A percentile compares a stretch with the other conserved stretches of the same genome.
Evolutionary conservation across 1,140 invertebrate genomes (phyloP).

Genomic region (Drosophila sturtevanti): DNA sequence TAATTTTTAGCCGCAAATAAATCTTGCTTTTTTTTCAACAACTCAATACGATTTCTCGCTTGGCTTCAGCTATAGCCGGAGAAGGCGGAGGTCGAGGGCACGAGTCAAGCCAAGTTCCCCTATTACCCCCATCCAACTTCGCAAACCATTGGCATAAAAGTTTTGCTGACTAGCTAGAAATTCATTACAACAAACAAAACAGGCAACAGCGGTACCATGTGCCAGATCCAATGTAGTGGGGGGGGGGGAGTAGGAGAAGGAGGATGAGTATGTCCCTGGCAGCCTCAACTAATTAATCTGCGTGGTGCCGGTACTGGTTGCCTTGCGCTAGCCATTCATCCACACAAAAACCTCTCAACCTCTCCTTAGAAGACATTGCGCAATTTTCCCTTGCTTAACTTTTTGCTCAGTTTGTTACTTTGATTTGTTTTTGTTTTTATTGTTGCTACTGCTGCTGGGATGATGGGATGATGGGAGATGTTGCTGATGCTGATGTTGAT

Average conservation of each 20-base stretch:
- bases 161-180: constrained; percentile 81
- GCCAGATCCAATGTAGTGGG: constrained; percentile 49
- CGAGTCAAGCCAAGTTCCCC: background rate
- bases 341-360: background rate
- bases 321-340: constrained; percentile 28
- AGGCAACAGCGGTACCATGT: constrained; percentile 70
- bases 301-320: constrained; percentile 54
- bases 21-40: constrained; percentile 75
- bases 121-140: constrained; percentile 39
- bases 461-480: background rate
- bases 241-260: background rate
- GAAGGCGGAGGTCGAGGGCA: too few relatives aligned
- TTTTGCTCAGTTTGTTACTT: constrained; percentile 79
- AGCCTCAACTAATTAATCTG: constrained; percentile 81
- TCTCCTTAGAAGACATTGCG: constrained; percentile 60
- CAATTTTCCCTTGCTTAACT: constrained; percentile 76
- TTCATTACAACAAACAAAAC: constrained; percentile 80
- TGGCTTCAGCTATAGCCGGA: constrained; percentile 10
- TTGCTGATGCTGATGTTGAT: constrained; percentile 15
- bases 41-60: constrained; percentile 63
- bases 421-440: constrained; percentile 76
- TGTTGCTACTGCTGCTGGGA: constrained; percentile 16
- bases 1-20: constrained; percentile 61
- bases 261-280: constrained; percentile 42
- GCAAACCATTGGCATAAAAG: constrained; percentile 76